A percentile compares a stretch with the other conserved stretches of the same genome.
Evolutionary conservation across 2,888 invertebrate species (phyloP).

Genomic region (Dendrolimus houi): DNA sequence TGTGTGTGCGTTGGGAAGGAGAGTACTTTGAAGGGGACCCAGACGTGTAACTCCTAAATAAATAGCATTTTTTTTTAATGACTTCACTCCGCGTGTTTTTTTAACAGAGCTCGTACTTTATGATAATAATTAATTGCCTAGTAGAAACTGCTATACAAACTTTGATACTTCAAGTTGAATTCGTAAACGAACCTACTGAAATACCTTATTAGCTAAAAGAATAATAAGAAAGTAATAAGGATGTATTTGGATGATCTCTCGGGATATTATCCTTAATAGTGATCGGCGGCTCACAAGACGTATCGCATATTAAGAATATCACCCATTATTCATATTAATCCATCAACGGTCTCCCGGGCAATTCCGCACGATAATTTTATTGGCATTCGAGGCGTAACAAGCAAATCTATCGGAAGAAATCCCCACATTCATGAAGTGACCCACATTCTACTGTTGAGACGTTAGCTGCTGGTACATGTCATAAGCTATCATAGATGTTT

Average conservation of each 20-base stretch:
- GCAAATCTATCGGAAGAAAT: slow-evolving; percentile 64
- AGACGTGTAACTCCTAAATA: too few species aligned
- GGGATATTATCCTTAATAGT: not conserved
- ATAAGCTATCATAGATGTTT: not conserved
- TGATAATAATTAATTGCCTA: too few species aligned
- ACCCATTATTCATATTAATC: slow-evolving; percentile 19
- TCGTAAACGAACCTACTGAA: too few species aligned
- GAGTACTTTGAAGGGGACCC: too few species aligned
- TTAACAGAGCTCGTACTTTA: too few species aligned
- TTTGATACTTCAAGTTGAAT: too few species aligned
- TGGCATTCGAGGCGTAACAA: slow-evolving; percentile 44
- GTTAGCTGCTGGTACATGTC: not conserved
- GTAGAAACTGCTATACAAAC: too few species aligned
- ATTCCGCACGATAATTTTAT: slow-evolving; percentile 38
- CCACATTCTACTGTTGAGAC: slow-evolving; percentile 32
- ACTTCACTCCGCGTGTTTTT: too few species aligned
- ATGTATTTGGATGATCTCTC: not conserved
- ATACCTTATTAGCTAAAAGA: not conserved
- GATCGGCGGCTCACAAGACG: not conserved
- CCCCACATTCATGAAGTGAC: slow-evolving; percentile 44
- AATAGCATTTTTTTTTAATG: too few species aligned
- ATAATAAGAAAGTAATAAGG: not conserved
- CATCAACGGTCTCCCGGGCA: slow-evolving; percentile 23
- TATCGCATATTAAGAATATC: not conserved
- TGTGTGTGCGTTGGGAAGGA: too few species aligned